Evolutionary conservation across 2,797 vertebrate genomes (phyloP).

Genomic region (Peromyscus attwateri): DNA sequence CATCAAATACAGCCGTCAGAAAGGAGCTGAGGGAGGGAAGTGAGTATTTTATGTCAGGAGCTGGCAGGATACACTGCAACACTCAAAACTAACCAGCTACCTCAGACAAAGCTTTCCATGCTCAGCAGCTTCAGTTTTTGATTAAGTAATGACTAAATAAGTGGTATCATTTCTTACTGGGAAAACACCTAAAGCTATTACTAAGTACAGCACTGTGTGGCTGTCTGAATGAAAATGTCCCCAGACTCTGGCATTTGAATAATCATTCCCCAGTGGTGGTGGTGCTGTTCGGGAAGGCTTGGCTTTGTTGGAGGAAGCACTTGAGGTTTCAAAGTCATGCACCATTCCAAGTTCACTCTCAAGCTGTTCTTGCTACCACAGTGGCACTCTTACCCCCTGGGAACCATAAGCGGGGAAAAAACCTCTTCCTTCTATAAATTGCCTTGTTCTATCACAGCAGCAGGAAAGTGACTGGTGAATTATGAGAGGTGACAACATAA

Average conservation of each 20-base stretch:
- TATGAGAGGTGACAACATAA: background rate
- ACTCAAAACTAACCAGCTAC: background rate
- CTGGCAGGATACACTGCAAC: background rate
- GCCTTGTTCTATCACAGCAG: background rate
- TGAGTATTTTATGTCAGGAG: background rate
- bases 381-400: too few relatives aligned
- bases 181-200: slow-evolving; percentile 5
- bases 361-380: background rate
- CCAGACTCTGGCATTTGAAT: background rate
- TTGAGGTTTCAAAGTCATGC: background rate
- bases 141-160: slow-evolving; percentile 34
- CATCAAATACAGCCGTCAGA: background rate
- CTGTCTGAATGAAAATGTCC: background rate
- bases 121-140: background rate
- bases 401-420: background rate
- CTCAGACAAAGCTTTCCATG: background rate
- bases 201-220: background rate
- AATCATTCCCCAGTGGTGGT: too few relatives aligned
- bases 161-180: background rate
- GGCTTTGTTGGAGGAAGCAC: background rate
- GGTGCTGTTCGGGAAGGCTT: background rate
- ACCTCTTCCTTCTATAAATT: background rate
- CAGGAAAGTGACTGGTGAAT: background rate
- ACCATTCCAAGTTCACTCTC: background rate
- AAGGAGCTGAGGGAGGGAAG: background rate